Evolutionary conservation across 35 echinoderm and acorn worm species (phyloP).

Genomic region (Apostichopus californicus): DNA sequence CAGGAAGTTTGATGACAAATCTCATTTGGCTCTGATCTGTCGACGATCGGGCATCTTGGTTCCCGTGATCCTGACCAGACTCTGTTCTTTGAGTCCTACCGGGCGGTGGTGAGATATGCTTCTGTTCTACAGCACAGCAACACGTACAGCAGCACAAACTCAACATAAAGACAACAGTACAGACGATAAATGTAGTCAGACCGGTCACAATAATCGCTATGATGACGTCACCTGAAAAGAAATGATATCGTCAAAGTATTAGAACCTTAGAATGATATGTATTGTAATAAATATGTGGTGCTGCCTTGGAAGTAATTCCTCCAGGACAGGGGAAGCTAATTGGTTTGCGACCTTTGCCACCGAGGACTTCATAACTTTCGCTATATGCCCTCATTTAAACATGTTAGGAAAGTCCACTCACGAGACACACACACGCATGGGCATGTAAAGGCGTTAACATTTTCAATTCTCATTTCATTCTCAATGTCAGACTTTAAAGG

Average conservation of each 20-base stretch:
- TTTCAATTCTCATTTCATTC: too few species aligned
- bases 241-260: neutral
- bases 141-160: constrained; percentile 42
- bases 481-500: too few species aligned
- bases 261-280: too few species aligned
- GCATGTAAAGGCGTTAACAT: too few species aligned
- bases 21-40: neutral
- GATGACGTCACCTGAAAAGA: constrained; percentile 12
- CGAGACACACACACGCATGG: too few species aligned
- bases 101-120: neutral
- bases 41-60: neutral
- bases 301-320: too few species aligned
- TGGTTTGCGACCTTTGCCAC: too few species aligned
- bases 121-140: constrained; percentile 11
- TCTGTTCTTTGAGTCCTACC: neutral
- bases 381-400: too few species aligned
- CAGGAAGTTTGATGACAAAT: constrained; percentile 13
- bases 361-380: too few species aligned
- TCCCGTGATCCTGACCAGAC: neutral
- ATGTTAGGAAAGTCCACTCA: too few species aligned
- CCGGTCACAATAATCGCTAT: constrained; percentile 22
- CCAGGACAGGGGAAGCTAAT: too few species aligned
- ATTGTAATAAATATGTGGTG: too few species aligned
- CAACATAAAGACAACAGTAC: neutral
- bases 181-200: constrained; percentile 24